Evolutionary conservation across 2,888 invertebrate genomes (phyloP).

Genomic region (Pandemis corylana): DNA sequence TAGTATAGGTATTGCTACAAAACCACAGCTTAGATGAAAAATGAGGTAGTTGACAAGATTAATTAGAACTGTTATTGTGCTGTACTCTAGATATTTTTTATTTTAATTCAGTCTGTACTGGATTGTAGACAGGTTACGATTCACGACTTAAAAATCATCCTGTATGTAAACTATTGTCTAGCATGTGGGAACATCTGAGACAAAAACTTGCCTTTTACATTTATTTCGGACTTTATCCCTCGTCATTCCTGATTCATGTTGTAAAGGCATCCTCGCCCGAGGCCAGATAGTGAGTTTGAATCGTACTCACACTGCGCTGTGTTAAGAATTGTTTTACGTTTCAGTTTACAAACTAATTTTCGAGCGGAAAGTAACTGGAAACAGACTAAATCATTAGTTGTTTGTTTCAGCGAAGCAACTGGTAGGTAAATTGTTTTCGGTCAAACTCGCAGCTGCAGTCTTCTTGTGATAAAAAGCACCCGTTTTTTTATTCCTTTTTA

Average conservation of each 20-base stretch:
- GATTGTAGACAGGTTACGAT: no score
- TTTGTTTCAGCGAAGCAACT: background rate
- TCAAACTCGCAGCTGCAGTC: background rate
- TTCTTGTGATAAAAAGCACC: no score
- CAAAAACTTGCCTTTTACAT: conserved; percentile 38
- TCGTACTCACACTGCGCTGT: conserved; percentile 1
- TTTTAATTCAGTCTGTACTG: no score
- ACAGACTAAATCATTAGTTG: background rate
- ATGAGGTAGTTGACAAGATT: no score
- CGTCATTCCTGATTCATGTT: conserved; percentile 23
- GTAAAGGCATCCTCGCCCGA: conserved; percentile 32
- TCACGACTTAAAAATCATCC: no score
- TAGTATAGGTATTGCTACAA: no score
- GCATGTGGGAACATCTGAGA: conserved; percentile 33
- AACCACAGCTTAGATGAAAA: no score
- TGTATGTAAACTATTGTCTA: background rate
- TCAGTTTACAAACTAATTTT: conserved; percentile 18
- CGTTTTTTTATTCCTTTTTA: no score
- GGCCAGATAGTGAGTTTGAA: conserved; percentile 19
- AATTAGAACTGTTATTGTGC: no score
- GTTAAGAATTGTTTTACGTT: conserved; percentile 9
- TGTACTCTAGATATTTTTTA: no score
- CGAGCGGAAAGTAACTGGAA: conserved; percentile 1
- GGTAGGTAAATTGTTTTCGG: background rate
- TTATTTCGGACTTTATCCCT: conserved; percentile 35